Evolutionary conservation across 2,888 invertebrate species (phyloP).

Genomic region (Hymenopus coronatus): DNA sequence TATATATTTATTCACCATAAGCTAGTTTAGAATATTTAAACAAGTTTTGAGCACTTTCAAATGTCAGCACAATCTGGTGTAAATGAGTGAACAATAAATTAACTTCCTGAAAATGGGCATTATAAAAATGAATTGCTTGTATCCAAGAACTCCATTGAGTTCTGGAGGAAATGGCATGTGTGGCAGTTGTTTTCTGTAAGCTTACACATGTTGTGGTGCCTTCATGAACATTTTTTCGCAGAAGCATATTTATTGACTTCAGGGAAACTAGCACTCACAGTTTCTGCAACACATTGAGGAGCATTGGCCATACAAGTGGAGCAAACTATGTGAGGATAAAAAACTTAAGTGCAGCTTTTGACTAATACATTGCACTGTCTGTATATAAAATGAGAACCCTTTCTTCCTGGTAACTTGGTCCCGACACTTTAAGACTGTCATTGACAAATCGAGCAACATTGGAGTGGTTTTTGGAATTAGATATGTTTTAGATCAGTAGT

Average conservation of each 20-base stretch:
- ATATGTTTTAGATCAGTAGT: too few relatives aligned
- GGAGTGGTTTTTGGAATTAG: too few relatives aligned
- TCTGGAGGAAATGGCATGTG: conserved; percentile 39
- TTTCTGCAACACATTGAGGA: conserved; percentile 39
- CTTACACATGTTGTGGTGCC: conserved; percentile 36
- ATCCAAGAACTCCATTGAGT: conserved; percentile 42
- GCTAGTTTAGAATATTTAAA: neutral
- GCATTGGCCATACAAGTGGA: conserved; percentile 41
- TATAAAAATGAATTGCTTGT: conserved; percentile 39
- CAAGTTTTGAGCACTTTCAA: neutral
- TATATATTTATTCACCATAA: too few relatives aligned
- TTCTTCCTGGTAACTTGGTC: too few relatives aligned
- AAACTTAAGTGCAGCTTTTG: too few relatives aligned
- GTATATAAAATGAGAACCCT: too few relatives aligned
- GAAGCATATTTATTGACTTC: too few relatives aligned
- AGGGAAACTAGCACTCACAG: conserved; percentile 33
- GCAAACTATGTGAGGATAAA: conserved; percentile 39
- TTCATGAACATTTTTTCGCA: conserved; percentile 38
- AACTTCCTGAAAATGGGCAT: conserved; percentile 10
- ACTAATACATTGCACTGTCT: too few relatives aligned
- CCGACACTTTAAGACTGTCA: too few relatives aligned
- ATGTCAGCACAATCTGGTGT: neutral
- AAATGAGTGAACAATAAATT: neutral
- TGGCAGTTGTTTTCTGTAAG: conserved; percentile 39
- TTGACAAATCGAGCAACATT: too few relatives aligned